These are phyloP conservation scores for Automeris io DNA, from an alignment of 2,888 invertebrate genomes.

Conservation along the genomic window DNA sequence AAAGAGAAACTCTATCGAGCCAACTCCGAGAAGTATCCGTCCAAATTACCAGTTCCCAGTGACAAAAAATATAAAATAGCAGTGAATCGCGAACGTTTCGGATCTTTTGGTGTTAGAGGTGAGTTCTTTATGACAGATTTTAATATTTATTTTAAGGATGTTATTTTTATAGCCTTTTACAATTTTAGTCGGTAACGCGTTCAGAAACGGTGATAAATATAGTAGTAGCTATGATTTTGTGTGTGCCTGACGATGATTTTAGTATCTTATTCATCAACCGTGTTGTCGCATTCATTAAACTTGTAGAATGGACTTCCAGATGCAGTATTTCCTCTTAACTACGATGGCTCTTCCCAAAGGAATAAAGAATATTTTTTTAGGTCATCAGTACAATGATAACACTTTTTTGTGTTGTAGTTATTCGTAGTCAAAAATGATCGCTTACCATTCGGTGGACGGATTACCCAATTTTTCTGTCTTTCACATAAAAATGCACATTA, in stretches of 20 bases:
- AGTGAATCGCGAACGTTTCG: constrained; percentile 81
- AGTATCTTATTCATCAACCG: not conserved
- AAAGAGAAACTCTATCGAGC: constrained; percentile 84
- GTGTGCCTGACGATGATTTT: not conserved
- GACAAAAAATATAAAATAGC: constrained; percentile 77
- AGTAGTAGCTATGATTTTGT: not conserved
- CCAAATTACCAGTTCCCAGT: constrained; percentile 74
- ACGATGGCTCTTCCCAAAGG: too few species aligned
- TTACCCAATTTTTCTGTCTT: too few species aligned
- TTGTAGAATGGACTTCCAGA: not conserved
- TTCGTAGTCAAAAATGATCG: too few species aligned
- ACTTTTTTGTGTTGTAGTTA: too few species aligned
- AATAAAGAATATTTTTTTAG: too few species aligned
- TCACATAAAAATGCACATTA: too few species aligned
- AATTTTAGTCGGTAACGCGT: not conserved
- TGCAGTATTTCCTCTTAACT: too few species aligned
- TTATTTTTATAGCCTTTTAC: not conserved
- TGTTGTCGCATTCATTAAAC: not conserved
- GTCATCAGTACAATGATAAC: too few species aligned
- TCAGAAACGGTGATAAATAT: not conserved
- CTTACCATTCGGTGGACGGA: too few species aligned
- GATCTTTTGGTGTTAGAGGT: constrained; percentile 83
- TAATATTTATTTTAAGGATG: not conserved
- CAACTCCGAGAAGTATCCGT: constrained; percentile 78
- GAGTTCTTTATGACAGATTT: constrained; percentile 24